Conservation (phyloP, 2,888 invertebrate species). For the Chrysolina oricalcia region DNA sequence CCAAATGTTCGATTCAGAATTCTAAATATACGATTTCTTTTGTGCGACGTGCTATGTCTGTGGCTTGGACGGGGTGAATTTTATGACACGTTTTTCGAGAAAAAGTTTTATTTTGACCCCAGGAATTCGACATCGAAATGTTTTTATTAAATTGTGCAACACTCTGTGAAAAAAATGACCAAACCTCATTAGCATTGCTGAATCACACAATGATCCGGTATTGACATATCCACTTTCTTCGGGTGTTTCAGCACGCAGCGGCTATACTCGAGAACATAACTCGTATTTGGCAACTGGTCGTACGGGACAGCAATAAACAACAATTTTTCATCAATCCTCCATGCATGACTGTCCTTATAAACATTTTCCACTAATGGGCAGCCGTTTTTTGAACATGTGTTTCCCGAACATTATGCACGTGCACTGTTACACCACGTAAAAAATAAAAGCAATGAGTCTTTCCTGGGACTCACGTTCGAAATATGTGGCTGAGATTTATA, state of each 20-base stretch:
- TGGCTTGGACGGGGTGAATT: too few relatives aligned
- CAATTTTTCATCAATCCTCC: conserved; percentile 40
- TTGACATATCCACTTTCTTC: conserved; percentile 11
- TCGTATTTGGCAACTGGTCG: conserved; percentile 18
- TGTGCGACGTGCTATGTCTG: too few relatives aligned
- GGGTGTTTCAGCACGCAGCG: background rate
- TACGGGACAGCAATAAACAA: conserved; percentile 13
- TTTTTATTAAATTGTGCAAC: too few relatives aligned
- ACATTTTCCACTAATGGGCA: conserved; percentile 43
- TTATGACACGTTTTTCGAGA: too few relatives aligned
- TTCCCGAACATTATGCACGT: conserved; percentile 45
- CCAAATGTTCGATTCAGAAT: too few relatives aligned
- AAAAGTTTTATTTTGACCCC: too few relatives aligned
- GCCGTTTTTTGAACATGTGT: conserved; percentile 41
- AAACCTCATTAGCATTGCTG: background rate
- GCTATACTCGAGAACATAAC: conserved; percentile 10
- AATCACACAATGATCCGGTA: background rate
- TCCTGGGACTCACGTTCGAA: conserved; percentile 18
- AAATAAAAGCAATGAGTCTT: conserved; percentile 28
- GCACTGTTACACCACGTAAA: conserved; percentile 37
- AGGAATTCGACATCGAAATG: too few relatives aligned
- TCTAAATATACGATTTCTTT: too few relatives aligned
- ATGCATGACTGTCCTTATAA: conserved; percentile 43
- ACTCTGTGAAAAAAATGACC: background rate
- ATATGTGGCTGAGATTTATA: conserved; percentile 19